Percentiles rank a stretch among this genome's conserved stretches.
phyloP scores from a whole-genome alignment of 2,888 invertebrate species.

The Euphydryas editha region DNA sequence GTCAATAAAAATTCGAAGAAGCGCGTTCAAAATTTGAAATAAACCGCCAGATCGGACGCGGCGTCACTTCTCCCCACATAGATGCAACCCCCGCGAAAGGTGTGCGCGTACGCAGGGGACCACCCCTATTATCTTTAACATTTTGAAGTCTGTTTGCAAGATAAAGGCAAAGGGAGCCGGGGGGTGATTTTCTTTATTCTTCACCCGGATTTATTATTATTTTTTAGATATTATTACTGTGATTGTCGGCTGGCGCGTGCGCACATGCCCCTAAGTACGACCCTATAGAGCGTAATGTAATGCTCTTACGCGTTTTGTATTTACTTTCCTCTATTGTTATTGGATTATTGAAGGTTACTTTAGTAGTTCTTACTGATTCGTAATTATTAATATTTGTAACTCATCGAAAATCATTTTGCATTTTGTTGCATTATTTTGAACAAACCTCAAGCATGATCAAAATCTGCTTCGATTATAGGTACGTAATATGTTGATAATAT shows the following conservation, averaged over 20 bases:
- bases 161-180: conserved; percentile 80
- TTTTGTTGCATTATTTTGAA: neutral
- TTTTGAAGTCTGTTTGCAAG: conserved; percentile 82
- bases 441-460: neutral
- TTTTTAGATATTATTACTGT: conserved; percentile 83
- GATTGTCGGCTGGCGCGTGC: conserved; percentile 78
- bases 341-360: conserved; percentile 76
- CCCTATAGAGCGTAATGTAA: conserved; percentile 67
- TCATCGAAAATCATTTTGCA: neutral
- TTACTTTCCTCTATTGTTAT: conserved; percentile 64
- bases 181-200: conserved; percentile 83
- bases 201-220: conserved; percentile 84
- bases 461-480: conserved; percentile 5
- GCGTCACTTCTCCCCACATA: conserved; percentile 59
- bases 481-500: neutral
- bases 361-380: conserved; percentile 56
- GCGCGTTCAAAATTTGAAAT: conserved; percentile 67
- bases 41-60: conserved; percentile 68
- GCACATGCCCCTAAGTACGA: conserved; percentile 76
- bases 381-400: conserved; percentile 22
- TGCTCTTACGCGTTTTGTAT: conserved; percentile 75
- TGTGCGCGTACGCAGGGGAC: conserved; percentile 68
- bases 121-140: conserved; percentile 83
- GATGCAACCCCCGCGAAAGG: conserved; percentile 76
- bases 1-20: conserved; percentile 45